A percentile compares a stretch with the other conserved stretches of the same genome.
Evolutionary conservation across 2,888 invertebrate species (phyloP).

Genomic region (Crematogaster levior): DNA sequence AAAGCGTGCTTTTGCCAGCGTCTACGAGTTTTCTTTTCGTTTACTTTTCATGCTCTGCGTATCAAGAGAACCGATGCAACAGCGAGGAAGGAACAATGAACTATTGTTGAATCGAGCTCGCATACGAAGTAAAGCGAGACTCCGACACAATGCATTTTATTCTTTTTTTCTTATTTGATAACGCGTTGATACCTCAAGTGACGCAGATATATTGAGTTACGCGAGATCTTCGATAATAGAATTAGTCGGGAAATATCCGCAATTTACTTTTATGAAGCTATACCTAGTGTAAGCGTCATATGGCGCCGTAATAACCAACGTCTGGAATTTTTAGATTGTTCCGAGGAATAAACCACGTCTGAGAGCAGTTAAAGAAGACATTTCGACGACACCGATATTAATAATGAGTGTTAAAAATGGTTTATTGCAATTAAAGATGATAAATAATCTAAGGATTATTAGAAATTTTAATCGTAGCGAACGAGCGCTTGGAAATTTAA

Average conservation of each 20-base stretch:
- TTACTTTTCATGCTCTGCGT: slow-evolving; percentile 1
- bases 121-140: neutral
- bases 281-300: slow-evolving; percentile 17
- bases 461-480: neutral
- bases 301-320: slow-evolving; percentile 22
- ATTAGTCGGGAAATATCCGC: slow-evolving; percentile 46
- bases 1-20: neutral
- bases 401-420: neutral
- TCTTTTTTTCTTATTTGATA: slow-evolving; percentile 33
- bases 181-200: slow-evolving; percentile 30
- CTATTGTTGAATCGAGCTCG: slow-evolving; percentile 10
- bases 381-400: neutral
- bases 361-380: neutral
- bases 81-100: slow-evolving; percentile 23
- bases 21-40: slow-evolving; percentile 4
- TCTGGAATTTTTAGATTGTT: slow-evolving; percentile 14
- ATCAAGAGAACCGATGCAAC: slow-evolving; percentile 19
- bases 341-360: neutral
- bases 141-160: slow-evolving; percentile 1
- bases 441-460: neutral
- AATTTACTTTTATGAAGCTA: slow-evolving; percentile 45
- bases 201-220: slow-evolving; percentile 40
- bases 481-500: neutral
- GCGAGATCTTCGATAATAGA: slow-evolving; percentile 16
- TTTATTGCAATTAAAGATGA: neutral